Base-by-base conservation (phyloP, 1,140 invertebrate species). In the Halyomorpha halys region DNA sequence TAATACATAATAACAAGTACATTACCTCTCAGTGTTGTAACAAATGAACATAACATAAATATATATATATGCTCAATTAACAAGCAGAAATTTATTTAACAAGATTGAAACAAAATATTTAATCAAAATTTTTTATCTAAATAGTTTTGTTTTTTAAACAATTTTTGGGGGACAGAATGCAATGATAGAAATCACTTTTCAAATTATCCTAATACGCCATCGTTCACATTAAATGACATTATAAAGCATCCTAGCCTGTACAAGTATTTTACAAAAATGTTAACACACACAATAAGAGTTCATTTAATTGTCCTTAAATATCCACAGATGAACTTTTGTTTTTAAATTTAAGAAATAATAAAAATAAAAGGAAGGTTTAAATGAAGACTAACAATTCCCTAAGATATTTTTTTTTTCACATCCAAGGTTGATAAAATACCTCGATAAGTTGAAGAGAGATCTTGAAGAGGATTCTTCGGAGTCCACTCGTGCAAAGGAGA, bases 391-490 rank as follows among this genome's bases (percentile, higher is more conserved):
- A 56, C 15, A 23, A 53, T 56, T 25, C 53, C 23, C 15, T 23
- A 21, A 21, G 1, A 23, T 56, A 23, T 56, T 4, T 56, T 56
- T 39, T 39, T 8, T 39, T 39, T 39, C 34, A 23, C 53, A 56
- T 56, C 23, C 53, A 56, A 56, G 53, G 53, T 56, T 56, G 53
- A 16, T 56, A 56, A 56, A 56, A 56, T 56, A 56, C 53, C 53
- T 56, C 15, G 53, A 25, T 25, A 56, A 56, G 2, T 25, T 15
- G 53, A 56, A 23, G 53, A 53, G 51, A 56, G 53, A 56, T 27
- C 23, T 56, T 56, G 53, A 23, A 3, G 23, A 56, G 21, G 23
- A 13, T 11, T 39, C 34, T 39, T 39, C 6, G 1, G 34, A 39
- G 15, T 16, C 18, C 14, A 21, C 14, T 5, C 21, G 14, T 56